Base-by-base conservation (phyloP, 2,113 vertebrate genomes). In the Butorides virescens region DNA sequence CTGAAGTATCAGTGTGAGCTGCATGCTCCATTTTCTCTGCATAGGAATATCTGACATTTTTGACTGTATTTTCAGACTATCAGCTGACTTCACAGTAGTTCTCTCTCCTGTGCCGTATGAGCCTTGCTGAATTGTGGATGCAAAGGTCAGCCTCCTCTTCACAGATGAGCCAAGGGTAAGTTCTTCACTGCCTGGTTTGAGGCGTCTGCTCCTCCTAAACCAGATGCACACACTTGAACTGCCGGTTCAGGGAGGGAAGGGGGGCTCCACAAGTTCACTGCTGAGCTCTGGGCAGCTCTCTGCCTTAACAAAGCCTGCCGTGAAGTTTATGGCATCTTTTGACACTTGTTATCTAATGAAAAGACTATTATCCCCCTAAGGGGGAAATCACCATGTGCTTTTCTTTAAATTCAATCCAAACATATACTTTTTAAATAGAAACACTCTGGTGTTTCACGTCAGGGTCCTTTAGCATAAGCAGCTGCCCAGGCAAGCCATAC, bases 341-440 rank as follows among this genome's bases (percentile, higher is more conserved):
- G 92, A 50, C 73, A 87, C 75, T 93, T 68, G 91, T 91, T 93
- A 92, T 81, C 96, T 65, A 67, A 89, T 97, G 97, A 98, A 98
- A 98, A 97, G 97, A 93, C 98, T 88, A 97, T 98, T 98, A 98
- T 98, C 66, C 88, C 86, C 70, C 89, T 37, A 42, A 95, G 92
- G 87, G 86, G 63, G 77, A 86, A 95, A 90, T 22, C 86, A 98
- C 97, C 97, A 93, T 96, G 97, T 94, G 97, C 96, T 98, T 97
- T 97, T 97, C 97, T 98, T 98, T 98, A 98, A 98, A 97, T 97
- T 96, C 96, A 98, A 94, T 98, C 98, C 98, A 98, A 99, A 99
- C 98, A 98, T 80, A 66, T 26, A 29, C 9, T 11, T 96, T 96
- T 96, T 73, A 96, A 97, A 97, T 75, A 93, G 96, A 96, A 97